Conservation (phyloP, 2,113 vertebrate genomes). For the Saimiri boliviensis region DNA sequence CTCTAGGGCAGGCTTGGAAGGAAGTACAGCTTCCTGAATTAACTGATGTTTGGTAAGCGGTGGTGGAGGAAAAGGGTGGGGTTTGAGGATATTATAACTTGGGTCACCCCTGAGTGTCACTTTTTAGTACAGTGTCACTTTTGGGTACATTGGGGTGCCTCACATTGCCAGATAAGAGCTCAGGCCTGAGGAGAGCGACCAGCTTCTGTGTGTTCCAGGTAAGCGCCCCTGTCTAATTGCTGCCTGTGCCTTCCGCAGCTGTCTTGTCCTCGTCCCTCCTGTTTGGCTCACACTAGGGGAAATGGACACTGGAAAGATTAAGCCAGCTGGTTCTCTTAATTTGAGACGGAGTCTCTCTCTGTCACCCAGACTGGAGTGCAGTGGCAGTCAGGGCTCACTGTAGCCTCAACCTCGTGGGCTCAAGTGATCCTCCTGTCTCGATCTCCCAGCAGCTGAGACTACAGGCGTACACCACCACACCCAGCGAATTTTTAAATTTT, state of each 20-base stretch:
- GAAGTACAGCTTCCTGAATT: slow-evolving; percentile 49
- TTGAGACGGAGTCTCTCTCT: too few species aligned
- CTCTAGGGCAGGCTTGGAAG: neutral
- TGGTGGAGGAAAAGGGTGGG: slow-evolving; percentile 33
- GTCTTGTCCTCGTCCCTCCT: neutral
- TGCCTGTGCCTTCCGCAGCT: neutral
- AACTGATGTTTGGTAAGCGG: slow-evolving; percentile 19
- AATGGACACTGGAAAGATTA: neutral
- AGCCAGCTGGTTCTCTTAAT: neutral
- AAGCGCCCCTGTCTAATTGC: neutral
- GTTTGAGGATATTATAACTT: slow-evolving; percentile 1
- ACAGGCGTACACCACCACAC: too few species aligned
- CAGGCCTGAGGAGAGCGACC: neutral
- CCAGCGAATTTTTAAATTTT: too few species aligned
- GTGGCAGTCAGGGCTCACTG: too few species aligned
- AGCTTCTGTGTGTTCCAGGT: neutral
- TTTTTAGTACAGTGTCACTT: neutral
- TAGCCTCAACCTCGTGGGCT: too few species aligned
- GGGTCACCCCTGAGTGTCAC: slow-evolving; percentile 17
- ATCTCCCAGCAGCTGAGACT: too few species aligned
- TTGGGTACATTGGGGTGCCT: neutral
- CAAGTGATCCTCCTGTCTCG: too few species aligned
- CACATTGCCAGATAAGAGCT: neutral
- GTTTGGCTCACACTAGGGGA: neutral
- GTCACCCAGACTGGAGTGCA: too few species aligned